Conservation (phyloP, 2,888 invertebrate genomes). For the Dermolepida albohirtum region DNA sequence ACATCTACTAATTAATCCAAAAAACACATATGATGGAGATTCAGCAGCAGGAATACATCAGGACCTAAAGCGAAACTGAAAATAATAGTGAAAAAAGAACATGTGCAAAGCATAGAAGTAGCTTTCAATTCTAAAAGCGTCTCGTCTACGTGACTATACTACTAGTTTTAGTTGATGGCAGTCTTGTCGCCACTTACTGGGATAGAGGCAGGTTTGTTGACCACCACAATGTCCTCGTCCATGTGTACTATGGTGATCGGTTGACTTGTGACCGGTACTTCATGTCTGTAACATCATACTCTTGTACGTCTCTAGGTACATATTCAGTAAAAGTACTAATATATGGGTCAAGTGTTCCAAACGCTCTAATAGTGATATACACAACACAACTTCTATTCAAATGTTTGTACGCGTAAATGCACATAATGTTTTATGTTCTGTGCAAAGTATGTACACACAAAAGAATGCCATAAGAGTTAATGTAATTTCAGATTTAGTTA, state of each 20-base stretch:
- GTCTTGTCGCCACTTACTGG: slow-evolving; percentile 96
- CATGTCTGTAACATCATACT: slow-evolving; percentile 85
- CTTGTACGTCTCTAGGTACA: slow-evolving; percentile 52
- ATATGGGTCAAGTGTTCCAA: background rate
- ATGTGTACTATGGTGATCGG: slow-evolving; percentile 97
- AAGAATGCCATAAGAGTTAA: too few species aligned
- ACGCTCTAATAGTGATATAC: background rate
- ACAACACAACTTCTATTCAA: background rate
- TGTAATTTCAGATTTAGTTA: too few species aligned
- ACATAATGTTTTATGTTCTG: too few species aligned
- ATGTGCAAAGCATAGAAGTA: slow-evolving; percentile 1
- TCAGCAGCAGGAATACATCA: too few species aligned
- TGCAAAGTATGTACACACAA: too few species aligned
- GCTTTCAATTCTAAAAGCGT: slow-evolving; percentile 1
- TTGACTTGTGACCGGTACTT: slow-evolving; percentile 97
- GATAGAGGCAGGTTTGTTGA: slow-evolving; percentile 99
- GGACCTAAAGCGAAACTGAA: too few species aligned
- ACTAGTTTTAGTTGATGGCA: slow-evolving; percentile 67
- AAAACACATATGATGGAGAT: too few species aligned
- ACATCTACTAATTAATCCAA: too few species aligned
- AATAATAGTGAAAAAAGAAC: background rate
- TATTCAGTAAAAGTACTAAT: slow-evolving; percentile 10
- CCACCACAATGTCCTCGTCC: slow-evolving; percentile 98
- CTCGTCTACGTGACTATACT: background rate
- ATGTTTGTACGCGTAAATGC: too few species aligned